Conservation (phyloP, 2,797 vertebrate genomes). For the Apodemus agrarius region DNA sequence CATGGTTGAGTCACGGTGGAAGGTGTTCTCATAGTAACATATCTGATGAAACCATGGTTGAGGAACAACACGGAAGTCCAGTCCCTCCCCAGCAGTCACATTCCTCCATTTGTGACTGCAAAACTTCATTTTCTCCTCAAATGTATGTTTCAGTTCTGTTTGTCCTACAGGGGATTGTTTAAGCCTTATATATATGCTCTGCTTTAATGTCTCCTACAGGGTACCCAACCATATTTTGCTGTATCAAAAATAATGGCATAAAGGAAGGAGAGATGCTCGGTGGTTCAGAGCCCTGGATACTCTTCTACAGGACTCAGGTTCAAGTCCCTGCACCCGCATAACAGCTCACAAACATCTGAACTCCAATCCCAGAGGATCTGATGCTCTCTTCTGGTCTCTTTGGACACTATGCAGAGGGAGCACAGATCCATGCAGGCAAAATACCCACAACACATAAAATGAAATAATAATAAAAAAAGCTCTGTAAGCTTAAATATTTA, state of each 20-base stretch:
- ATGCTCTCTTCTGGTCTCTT: not conserved
- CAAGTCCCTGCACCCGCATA: not conserved
- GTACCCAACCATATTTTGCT: not conserved
- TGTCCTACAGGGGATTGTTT: not conserved
- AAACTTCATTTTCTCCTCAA: not conserved
- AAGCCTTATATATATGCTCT: not conserved
- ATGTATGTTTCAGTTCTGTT: not conserved
- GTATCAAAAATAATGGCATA: conserved; percentile 17
- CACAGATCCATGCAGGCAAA: not conserved
- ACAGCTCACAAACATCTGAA: not conserved
- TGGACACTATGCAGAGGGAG: not conserved
- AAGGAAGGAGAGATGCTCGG: not conserved
- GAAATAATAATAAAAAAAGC: not conserved
- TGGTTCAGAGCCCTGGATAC: not conserved
- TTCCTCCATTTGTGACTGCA: not conserved
- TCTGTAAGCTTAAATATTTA: conserved; percentile 19
- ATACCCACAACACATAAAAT: not conserved
- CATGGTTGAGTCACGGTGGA: not conserved
- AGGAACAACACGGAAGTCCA: not conserved
- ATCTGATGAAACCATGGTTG: not conserved
- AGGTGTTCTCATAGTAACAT: not conserved
- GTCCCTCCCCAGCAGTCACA: not conserved
- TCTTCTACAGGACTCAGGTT: not conserved
- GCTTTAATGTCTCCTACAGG: not conserved
- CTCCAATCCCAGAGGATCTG: not conserved